These are phyloP conservation scores for Noturus placidus DNA, from an alignment of 2,113 vertebrate genomes.

Conservation along the genomic window DNA sequence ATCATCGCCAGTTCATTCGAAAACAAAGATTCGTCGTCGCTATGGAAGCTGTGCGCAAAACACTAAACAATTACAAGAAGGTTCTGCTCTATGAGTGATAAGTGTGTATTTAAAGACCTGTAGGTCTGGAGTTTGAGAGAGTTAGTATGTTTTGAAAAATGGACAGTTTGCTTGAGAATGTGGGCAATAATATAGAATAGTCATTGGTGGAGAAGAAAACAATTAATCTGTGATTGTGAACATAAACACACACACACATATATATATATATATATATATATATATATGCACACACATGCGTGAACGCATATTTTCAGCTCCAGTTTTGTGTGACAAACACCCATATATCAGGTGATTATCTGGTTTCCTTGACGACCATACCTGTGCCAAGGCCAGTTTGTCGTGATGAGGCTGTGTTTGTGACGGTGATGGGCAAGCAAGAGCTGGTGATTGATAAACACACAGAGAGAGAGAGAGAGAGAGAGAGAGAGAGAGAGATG, in stretches of 20 bases:
- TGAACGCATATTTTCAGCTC: not conserved
- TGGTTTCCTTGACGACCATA: slow-evolving; percentile 38
- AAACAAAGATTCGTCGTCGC: not conserved
- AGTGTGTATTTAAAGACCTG: slow-evolving; percentile 23
- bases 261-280: too few species aligned
- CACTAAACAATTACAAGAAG: slow-evolving; percentile 41
- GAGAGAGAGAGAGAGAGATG: not conserved
- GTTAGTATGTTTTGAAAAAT: slow-evolving; percentile 18
- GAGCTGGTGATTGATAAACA: slow-evolving; percentile 8
- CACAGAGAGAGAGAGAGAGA: not conserved
- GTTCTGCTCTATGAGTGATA: slow-evolving; percentile 9
- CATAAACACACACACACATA: not conserved
- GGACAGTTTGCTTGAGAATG: not conserved
- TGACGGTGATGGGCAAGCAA: slow-evolving; percentile 21
- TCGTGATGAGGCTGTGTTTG: slow-evolving; percentile 24
- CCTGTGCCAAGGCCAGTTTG: slow-evolving; percentile 25
- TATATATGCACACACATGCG: not conserved
- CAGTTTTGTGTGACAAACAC: not conserved
- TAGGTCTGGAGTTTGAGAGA: not conserved
- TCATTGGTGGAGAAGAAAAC: not conserved
- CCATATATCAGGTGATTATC: slow-evolving; percentile 25
- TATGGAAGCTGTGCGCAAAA: slow-evolving; percentile 26
- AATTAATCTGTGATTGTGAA: not conserved
- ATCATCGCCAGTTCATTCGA: not conserved
- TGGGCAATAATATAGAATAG: slow-evolving; percentile 12